Evolutionary conservation across 2,888 invertebrate genomes (phyloP).

Genomic region (Callyntrura guangdongensis): DNA sequence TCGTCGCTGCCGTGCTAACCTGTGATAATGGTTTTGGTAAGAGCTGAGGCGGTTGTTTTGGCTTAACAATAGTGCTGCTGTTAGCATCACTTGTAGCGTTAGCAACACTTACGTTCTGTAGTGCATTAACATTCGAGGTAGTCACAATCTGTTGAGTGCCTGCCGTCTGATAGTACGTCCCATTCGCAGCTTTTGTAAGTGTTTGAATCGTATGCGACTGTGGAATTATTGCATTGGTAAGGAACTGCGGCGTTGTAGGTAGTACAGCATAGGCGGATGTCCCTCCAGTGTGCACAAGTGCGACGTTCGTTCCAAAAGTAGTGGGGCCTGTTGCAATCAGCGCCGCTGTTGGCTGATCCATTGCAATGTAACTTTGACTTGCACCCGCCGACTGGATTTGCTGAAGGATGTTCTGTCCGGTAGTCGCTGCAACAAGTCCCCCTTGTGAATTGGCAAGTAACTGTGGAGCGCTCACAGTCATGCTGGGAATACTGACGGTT

Average conservation of each 20-base stretch:
- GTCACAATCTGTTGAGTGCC: conserved; percentile 80
- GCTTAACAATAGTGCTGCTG: conserved; percentile 71
- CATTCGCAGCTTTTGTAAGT: conserved; percentile 83
- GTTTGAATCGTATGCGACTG: conserved; percentile 83
- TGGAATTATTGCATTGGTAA: conserved; percentile 83
- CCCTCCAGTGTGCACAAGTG: conserved; percentile 82
- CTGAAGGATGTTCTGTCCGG: conserved; percentile 81
- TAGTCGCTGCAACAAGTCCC: conserved; percentile 68
- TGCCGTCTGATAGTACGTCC: conserved; percentile 83
- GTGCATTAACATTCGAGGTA: conserved; percentile 77
- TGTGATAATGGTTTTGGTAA: conserved; percentile 83
- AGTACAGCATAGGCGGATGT: conserved; percentile 83
- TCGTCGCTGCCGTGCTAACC: conserved; percentile 69
- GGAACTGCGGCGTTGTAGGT: conserved; percentile 81
- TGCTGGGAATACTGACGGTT: conserved; percentile 81
- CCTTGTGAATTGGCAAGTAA: conserved; percentile 69
- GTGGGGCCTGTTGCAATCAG: conserved; percentile 78
- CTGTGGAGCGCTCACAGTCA: conserved; percentile 79
- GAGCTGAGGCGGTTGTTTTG: conserved; percentile 84
- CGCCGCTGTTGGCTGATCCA: conserved; percentile 81
- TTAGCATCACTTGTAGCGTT: conserved; percentile 73
- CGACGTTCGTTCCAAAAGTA: conserved; percentile 82
- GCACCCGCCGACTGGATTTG: conserved; percentile 82
- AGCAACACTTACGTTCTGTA: conserved; percentile 78
- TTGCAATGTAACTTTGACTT: conserved; percentile 82